phyloP scores from a whole-genome alignment of 2,113 vertebrate genomes.

The Passer montanus region DNA sequence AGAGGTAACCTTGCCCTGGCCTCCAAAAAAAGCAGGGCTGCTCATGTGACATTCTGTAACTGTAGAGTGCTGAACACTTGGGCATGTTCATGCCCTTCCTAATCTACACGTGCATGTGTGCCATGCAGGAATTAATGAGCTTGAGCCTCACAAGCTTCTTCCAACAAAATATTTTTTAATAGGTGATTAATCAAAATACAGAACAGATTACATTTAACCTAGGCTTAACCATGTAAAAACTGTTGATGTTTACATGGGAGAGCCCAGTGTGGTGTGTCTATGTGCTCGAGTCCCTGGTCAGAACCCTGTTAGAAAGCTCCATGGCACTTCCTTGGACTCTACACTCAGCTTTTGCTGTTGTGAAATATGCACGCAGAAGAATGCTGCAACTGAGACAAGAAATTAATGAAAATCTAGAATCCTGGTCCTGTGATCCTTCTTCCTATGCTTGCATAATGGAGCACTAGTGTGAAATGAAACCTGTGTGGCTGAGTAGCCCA shows the following conservation, averaged over 20 bases:
- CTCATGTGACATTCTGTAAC: accelerated
- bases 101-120: background rate
- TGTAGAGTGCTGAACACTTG: background rate
- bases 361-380: background rate
- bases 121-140: background rate
- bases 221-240: background rate
- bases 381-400: background rate
- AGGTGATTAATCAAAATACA: background rate
- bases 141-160: background rate
- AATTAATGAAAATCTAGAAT: background rate
- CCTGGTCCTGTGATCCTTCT: background rate
- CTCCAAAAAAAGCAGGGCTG: background rate
- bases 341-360: background rate
- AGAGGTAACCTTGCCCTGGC: background rate
- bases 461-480: background rate
- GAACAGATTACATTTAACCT: background rate
- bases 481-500: background rate
- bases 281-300: accelerated
- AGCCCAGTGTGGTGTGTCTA: background rate
- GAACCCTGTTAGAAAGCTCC: background rate
- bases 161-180: background rate
- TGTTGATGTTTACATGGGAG: background rate
- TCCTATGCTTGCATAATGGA: background rate
- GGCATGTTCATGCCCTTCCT: background rate
- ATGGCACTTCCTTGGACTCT: background rate